Conservation (phyloP, 30 jellyfish, hydroid and myxozoan species). For the Turritopsis dohrnii region DNA sequence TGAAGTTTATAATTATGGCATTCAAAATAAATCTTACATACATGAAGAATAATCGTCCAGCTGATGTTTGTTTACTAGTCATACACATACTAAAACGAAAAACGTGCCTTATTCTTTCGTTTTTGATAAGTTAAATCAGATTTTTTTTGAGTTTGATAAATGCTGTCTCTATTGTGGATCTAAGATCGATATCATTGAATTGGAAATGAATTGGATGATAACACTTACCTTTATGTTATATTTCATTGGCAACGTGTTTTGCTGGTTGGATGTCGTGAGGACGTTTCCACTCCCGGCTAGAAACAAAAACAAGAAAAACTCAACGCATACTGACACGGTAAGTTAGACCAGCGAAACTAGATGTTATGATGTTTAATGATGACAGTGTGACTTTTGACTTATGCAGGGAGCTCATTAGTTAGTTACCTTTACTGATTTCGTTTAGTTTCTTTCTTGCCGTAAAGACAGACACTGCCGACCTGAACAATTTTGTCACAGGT, state of each 20-base stretch:
- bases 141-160: neutral
- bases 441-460: constrained; percentile 58
- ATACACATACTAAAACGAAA: neutral
- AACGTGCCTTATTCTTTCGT: neutral
- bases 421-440: too few species aligned
- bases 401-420: too few species aligned
- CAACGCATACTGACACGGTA: constrained; percentile 1
- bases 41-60: neutral
- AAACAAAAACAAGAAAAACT: neutral
- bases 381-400: too few species aligned
- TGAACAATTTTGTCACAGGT: constrained; percentile 62
- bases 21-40: neutral
- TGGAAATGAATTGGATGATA: neutral
- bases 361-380: too few species aligned
- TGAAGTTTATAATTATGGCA: neutral
- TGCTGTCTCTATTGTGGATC: neutral
- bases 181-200: neutral
- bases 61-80: neutral
- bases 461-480: constrained; percentile 84
- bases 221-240: neutral
- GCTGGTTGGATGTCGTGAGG: constrained; percentile 31
- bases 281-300: neutral
- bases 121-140: neutral
- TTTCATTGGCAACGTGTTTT: neutral
- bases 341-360: neutral